phyloP scores from a whole-genome alignment of 2,888 invertebrate genomes.

The Harpalus rufipes region DNA sequence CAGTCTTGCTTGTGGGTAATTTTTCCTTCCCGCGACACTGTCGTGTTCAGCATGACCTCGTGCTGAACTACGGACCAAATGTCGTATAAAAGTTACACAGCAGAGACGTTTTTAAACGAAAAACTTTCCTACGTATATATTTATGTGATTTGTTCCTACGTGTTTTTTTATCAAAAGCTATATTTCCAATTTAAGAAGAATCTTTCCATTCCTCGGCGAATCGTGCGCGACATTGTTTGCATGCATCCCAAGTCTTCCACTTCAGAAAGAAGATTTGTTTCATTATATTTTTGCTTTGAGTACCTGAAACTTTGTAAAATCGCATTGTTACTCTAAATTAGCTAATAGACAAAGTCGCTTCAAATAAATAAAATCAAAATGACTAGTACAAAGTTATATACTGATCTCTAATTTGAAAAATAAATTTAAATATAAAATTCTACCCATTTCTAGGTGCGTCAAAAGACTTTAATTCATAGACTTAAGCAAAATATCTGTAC shows the following conservation, averaged over 20 bases:
- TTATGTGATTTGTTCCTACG: conserved; percentile 66
- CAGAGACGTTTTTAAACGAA: conserved; percentile 65
- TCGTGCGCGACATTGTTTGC: conserved; percentile 59
- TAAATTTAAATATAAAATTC: too few relatives aligned
- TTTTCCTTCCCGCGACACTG: not conserved
- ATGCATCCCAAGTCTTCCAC: conserved; percentile 55
- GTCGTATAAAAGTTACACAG: conserved; percentile 62
- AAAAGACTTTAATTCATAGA: too few relatives aligned
- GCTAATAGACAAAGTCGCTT: not conserved
- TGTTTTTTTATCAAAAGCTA: conserved; percentile 67
- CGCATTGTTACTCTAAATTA: not conserved
- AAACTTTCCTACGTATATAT: conserved; percentile 66
- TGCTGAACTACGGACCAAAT: conserved; percentile 46
- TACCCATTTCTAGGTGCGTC: too few relatives aligned
- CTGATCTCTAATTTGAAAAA: too few relatives aligned
- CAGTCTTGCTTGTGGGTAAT: too few relatives aligned
- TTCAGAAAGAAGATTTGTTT: conserved; percentile 57
- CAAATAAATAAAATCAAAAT: not conserved
- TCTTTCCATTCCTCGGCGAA: conserved; percentile 61
- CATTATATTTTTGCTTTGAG: conserved; percentile 60
- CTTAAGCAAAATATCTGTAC: too few relatives aligned
- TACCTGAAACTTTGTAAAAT: conserved; percentile 39
- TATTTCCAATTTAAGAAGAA: conserved; percentile 67
- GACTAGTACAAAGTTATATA: not conserved
- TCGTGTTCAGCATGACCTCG: conserved; percentile 2